Percentiles rank a stretch among this genome's conserved stretches.
These are phyloP conservation scores for Exephanes ischioxanthus DNA, from an alignment of 2,888 invertebrate species.

Conservation along the genomic window DNA sequence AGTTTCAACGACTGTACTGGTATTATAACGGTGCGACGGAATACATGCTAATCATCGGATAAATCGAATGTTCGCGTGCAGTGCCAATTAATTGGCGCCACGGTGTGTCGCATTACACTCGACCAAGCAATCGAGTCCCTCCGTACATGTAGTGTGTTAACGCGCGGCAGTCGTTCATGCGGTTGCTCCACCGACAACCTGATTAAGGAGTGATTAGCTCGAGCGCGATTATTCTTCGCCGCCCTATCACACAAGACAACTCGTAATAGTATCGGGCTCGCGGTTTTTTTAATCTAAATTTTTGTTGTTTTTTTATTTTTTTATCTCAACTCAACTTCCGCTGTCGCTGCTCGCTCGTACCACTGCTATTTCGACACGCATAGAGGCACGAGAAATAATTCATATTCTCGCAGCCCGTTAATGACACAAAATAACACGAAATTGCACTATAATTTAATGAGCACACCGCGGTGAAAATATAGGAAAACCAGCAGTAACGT, in stretches of 20 bases:
- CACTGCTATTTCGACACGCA: conserved; percentile 4
- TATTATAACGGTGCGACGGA: conserved; percentile 28
- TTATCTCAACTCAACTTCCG: conserved; percentile 56
- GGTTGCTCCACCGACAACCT: conserved; percentile 55
- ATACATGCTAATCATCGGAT: conserved; percentile 64
- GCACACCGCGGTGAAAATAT: conserved; percentile 32
- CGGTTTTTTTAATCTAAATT: conserved; percentile 5
- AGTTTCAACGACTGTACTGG: conserved; percentile 33
- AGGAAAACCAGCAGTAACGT: conserved; percentile 1
- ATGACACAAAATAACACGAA: conserved; percentile 63
- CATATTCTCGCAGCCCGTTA: conserved; percentile 28
- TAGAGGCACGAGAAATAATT: conserved; percentile 41
- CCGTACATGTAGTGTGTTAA: not conserved
- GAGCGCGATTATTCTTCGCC: conserved; percentile 59
- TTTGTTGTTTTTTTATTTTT: conserved; percentile 10
- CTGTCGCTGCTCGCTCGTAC: conserved; percentile 12
- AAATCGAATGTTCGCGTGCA: conserved; percentile 68
- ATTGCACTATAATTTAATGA: conserved; percentile 62
- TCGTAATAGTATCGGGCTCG: conserved; percentile 48
- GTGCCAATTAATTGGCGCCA: conserved; percentile 68
- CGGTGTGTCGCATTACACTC: conserved; percentile 65
- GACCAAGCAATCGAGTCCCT: conserved; percentile 48
- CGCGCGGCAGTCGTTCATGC: conserved; percentile 2
- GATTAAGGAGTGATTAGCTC: conserved; percentile 66
- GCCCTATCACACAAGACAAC: conserved; percentile 7